Base-by-base conservation (phyloP, 1,140 invertebrate genomes). In the Drosophila kohkoa region DNA sequence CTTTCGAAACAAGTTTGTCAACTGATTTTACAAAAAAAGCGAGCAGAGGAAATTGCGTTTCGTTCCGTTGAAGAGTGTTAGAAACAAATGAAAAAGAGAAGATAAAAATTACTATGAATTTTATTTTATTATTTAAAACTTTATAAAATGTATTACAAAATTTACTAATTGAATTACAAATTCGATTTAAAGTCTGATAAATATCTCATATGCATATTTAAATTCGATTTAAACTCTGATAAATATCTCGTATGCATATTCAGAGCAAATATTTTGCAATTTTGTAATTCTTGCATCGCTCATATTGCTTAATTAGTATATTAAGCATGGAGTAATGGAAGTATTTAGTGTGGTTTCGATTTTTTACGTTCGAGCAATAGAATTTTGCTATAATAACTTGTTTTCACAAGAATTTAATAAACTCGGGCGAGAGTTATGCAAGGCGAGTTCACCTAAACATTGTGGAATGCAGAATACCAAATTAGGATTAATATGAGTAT, bases 11-110 rank as follows among this genome's bases (percentile, higher is more conserved):
- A 32, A 16, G 46, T 48, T 25, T 63, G 45, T 38, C 59, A 51
- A 38, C 46, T 38, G 46, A 38, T 15, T 15, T 49, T 20, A 25
- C 30, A 49, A 35, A 30, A 20, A 32, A 48, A 13, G 25, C 51
- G 28, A 5, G n/a, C n/a, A 52, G 20, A 25, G 51, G 51, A 52
- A 52, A 52, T 52, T 52, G 51, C n/a, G n/a, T 52, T 32, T 54
- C 28, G 7, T 32, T 54, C 8, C 51, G 1, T 15, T 13, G 1
- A 54, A 54, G 13, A n/a, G 7, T 52, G 28, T 6, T 1, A 11
- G n/a, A 52, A 54, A n/a, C n/a, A 43, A 43, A 10, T 0, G 35
- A 11, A 7, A 43, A 13, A 13, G 11, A 2, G n/a, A 11, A 43
- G 13, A 41, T 11, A 43, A 38, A 38, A 38, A 3, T 25, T 25